Percentiles rank a stretch among this genome's conserved stretches.
phyloP scores from a whole-genome alignment of 1,140 invertebrate genomes.

The Penaeus chinensis region DNA sequence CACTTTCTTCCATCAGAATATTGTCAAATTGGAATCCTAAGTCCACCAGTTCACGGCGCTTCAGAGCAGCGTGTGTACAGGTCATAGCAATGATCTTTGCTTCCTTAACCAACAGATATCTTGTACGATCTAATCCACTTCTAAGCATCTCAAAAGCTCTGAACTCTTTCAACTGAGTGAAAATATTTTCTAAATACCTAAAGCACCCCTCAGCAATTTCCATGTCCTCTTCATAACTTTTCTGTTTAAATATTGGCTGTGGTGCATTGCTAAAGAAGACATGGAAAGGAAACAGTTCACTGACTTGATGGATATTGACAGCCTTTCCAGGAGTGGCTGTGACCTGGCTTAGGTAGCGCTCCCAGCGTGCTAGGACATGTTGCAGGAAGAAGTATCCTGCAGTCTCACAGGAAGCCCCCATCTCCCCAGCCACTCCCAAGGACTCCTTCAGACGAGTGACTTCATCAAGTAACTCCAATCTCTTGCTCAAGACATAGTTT shows the following conservation, averaged over 20 bases:
- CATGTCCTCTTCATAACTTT: conserved; percentile 86
- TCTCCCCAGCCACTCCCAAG: conserved; percentile 87
- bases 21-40: conserved; percentile 98
- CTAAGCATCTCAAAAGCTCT: conserved; percentile 94
- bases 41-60: conserved; percentile 94
- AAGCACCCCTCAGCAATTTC: conserved; percentile 94
- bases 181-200: conserved; percentile 94
- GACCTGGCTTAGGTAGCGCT: conserved; percentile 81
- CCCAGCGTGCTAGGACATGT: conserved; percentile 90
- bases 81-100: conserved; percentile 99
- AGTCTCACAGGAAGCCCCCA: conserved; percentile 98
- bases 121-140: conserved; percentile 93
- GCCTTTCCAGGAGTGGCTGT: conserved; percentile 68
- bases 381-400: conserved; percentile 93
- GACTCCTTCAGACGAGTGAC: conserved; percentile 91
- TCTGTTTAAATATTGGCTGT: conserved; percentile 89
- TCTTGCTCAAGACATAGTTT: conserved; percentile 96
- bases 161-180: conserved; percentile 97
- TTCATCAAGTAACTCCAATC: conserved; percentile 88
- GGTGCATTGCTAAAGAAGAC: conserved; percentile 93
- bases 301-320: conserved; percentile 68
- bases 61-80: conserved; percentile 98
- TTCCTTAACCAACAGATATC: conserved; percentile 97
- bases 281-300: conserved; percentile 90
- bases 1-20: conserved; percentile 99